Conservation (phyloP, 1,140 invertebrate species). For the Conopomorpha cramerella region DNA sequence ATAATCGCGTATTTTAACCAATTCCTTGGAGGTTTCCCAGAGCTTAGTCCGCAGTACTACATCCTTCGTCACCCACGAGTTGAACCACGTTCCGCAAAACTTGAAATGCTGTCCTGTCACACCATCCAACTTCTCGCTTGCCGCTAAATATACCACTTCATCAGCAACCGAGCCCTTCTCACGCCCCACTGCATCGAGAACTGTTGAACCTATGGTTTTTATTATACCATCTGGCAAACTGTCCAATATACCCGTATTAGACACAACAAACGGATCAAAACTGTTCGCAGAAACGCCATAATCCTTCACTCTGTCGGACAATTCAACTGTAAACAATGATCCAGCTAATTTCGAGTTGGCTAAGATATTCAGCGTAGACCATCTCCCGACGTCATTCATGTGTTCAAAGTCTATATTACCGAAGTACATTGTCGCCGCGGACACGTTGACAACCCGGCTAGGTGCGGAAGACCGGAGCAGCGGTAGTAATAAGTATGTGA, state of each 20-base stretch:
- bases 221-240: conserved; percentile 14
- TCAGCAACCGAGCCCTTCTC: background rate
- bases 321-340: conserved; percentile 68
- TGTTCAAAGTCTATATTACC: conserved; percentile 69
- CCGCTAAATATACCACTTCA: conserved; percentile 46
- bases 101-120: conserved; percentile 58
- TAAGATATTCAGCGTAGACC: conserved; percentile 62
- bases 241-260: conserved; percentile 28
- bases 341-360: conserved; percentile 68
- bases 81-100: conserved; percentile 35
- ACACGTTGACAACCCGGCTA: conserved; percentile 71
- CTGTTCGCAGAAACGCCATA: conserved; percentile 62
- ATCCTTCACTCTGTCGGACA: conserved; percentile 63
- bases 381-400: conserved; percentile 45
- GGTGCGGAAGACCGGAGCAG: conserved; percentile 62
- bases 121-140: conserved; percentile 41
- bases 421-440: conserved; percentile 65
- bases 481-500: conserved; percentile 71
- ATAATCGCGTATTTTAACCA: conserved; percentile 18
- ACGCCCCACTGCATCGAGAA: background rate
- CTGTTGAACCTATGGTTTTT: background rate
- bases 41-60: conserved; percentile 18
- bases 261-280: conserved; percentile 65
- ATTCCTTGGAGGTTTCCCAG: conserved; percentile 23
- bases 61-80: conserved; percentile 19